Base-by-base conservation (phyloP, 2,113 vertebrate species). In the Pantherophis guttatus region DNA sequence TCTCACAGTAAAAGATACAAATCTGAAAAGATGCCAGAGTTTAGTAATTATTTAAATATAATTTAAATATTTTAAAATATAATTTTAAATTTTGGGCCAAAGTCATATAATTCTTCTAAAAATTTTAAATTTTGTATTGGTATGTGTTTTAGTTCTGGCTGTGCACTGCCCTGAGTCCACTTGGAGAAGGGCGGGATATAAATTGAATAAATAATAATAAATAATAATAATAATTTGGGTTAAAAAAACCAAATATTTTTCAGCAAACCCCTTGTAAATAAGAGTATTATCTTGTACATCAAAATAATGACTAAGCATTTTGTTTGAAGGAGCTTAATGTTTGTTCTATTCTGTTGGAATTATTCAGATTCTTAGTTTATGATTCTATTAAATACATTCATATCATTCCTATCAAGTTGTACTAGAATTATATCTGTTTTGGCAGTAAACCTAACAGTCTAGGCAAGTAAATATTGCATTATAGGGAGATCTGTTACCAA, bases 1-100 rank as follows among this genome's bases (percentile, higher is more conserved):
- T 75, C 86, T 88, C 29, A 44, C 93, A 91, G 57, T 88, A 90
- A 91, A 88, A 96, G 95, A 90, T 94, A 33, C n/a, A 39, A 1
- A 21, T 1, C 44, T 86, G 1, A 1, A 0, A 17, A 57, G 39
- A 90, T 48, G 39, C 87, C 55, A 21, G 9, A 9, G 9, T 50
- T 87, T 86, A 29, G 26, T 0, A 81, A 8, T 94, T 21, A 81
- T 81, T 81, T 59, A n/a, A 86, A n/a, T 86, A n/a, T 86, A 12
- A 39, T 39, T 39, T 39, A 39, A 39, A 39, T 39, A 39, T 39
- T 39, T 39, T 39, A 39, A 39, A 39, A 39, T 39, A 39, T 39
- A 39, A 39, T 39, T 39, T 39, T 39, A 39, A 39, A 39, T 39
- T 39, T 39, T 39, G 39, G 39, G 39, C 39, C 39, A 39, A 39